Conservation (phyloP, 2,888 invertebrate species). For the Sipha maydis region DNA sequence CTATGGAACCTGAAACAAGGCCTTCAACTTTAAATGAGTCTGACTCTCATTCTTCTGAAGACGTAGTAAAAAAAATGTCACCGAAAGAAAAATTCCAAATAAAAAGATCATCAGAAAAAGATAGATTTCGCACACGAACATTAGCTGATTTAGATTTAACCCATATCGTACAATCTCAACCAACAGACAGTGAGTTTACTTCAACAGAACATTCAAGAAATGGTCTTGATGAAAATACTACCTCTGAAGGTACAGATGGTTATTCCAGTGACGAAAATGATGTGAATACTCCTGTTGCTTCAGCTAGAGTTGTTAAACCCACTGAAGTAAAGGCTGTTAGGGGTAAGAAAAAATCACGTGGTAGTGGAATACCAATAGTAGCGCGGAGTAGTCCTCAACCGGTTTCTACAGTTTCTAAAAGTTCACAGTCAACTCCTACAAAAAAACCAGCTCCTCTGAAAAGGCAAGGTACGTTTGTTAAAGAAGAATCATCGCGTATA, state of each 20-base stretch:
- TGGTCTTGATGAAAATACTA: slow-evolving; percentile 19
- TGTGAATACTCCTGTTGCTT: slow-evolving; percentile 52
- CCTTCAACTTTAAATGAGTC: slow-evolving; percentile 66
- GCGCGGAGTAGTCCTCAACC: slow-evolving; percentile 53
- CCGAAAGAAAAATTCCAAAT: slow-evolving; percentile 66
- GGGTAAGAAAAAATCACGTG: slow-evolving; percentile 63
- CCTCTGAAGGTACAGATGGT: slow-evolving; percentile 43
- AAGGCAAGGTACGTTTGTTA: slow-evolving; percentile 91
- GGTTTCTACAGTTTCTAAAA: slow-evolving; percentile 41
- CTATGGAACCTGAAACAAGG: slow-evolving; percentile 75
- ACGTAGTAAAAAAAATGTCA: slow-evolving; percentile 61
- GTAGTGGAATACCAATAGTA: slow-evolving; percentile 64
- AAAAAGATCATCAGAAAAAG: slow-evolving; percentile 74
- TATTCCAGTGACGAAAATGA: slow-evolving; percentile 53
- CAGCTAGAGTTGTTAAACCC: slow-evolving; percentile 63
- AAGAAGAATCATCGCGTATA: slow-evolving; percentile 76
- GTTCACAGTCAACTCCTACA: slow-evolving; percentile 57
- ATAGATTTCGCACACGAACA: slow-evolving; percentile 80
- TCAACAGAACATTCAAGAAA: slow-evolving; percentile 26
- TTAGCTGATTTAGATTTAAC: slow-evolving; percentile 68
- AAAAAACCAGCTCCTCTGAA: slow-evolving; percentile 70
- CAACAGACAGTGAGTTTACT: slow-evolving; percentile 30
- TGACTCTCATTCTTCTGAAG: slow-evolving; percentile 63
- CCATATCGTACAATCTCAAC: slow-evolving; percentile 47
- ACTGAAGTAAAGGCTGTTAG: slow-evolving; percentile 63